phyloP scores from a whole-genome alignment of 2,797 vertebrate genomes.

The Alfaro cultratus region DNA sequence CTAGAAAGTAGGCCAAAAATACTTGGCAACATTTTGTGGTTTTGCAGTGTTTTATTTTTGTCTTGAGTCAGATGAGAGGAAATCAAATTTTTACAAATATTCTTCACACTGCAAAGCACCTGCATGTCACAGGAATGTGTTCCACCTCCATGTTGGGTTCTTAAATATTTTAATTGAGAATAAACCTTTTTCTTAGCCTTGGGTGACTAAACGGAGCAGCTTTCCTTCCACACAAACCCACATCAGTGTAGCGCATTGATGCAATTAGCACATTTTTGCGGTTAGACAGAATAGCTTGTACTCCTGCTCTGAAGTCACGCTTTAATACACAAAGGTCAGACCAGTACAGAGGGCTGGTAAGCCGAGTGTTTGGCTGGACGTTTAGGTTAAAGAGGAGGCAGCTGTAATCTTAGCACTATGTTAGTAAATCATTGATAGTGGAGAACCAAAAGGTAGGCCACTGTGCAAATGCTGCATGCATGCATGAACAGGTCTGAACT shows the following conservation, averaged over 20 bases:
- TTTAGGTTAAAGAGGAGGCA: conserved; percentile 32
- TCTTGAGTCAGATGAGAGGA: neutral
- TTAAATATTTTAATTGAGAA: conserved; percentile 14
- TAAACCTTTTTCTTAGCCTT: conserved; percentile 1
- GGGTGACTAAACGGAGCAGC: conserved; percentile 11
- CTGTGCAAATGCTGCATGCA: conserved; percentile 36
- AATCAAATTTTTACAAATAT: neutral
- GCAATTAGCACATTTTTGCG: conserved; percentile 14
- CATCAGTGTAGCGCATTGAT: conserved; percentile 4
- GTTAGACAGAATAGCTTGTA: conserved; percentile 6
- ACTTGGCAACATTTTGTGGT: too few relatives aligned
- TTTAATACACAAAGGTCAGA: conserved; percentile 9
- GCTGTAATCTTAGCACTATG: conserved; percentile 69
- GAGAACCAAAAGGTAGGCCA: conserved; percentile 42
- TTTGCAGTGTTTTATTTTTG: too few relatives aligned
- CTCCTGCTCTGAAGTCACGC: conserved; percentile 18
- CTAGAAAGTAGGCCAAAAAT: too few relatives aligned
- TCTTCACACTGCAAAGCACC: neutral
- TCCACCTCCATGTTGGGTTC: conserved; percentile 32
- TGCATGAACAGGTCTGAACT: conserved; percentile 24
- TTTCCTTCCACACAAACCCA: conserved; percentile 23
- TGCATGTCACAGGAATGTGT: conserved; percentile 48
- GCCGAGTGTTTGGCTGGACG: neutral
- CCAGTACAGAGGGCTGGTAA: neutral
- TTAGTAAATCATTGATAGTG: conserved; percentile 77